Base-by-base conservation (phyloP, 1,140 invertebrate genomes). In the Pollicipes pollicipes region DNA sequence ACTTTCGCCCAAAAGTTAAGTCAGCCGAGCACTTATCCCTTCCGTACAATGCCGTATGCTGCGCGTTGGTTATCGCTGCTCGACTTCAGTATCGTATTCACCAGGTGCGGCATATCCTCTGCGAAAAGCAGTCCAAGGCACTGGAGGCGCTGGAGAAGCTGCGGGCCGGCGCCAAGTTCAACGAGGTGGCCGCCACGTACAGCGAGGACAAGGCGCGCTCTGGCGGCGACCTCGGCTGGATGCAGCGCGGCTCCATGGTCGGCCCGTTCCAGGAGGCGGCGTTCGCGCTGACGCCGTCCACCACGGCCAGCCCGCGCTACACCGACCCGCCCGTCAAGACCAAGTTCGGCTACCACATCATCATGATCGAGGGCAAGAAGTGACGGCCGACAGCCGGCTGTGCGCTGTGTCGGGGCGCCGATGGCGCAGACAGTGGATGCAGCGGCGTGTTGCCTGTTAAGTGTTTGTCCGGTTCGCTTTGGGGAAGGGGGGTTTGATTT, bases 301-400 rank as follows among this genome's bases (percentile, higher is more conserved):
- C 85, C 66, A 82, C 95, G 26, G 87, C 85, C 72, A 95, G 86
- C 78, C 95, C 97, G 58, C 82, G 93, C 21, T 99, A 98, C 76
- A 99, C 97, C 29, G 93, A 99, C 81, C 97, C 97, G 37, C 97
- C 97, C 27, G 84, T 99, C 16, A 99, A 98, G 85, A 99, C 97
- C 1, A 98, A 98, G 80, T 97, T 97, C 84, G 97, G 97, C 1
- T 99, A 99, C 83, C 97, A 99, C 78, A 97, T 99, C 75, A 99
- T 99, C 72, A 98, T 99, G 96, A 90, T 99, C n/a, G 97, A 99
- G 85, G 96, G 95, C 69, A 99, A 98, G 82, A 98, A 98, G 84
- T 99, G 83, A 89, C 32, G n/a, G n/a, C n/a, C n/a, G n/a, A n/a
- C n/a, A n/a, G 24, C 70, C 30, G 66, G 30, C 30, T 68, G 66